Evolutionary conservation across 2,888 invertebrate genomes (phyloP).

Genomic region (Drosophila gaucha): DNA sequence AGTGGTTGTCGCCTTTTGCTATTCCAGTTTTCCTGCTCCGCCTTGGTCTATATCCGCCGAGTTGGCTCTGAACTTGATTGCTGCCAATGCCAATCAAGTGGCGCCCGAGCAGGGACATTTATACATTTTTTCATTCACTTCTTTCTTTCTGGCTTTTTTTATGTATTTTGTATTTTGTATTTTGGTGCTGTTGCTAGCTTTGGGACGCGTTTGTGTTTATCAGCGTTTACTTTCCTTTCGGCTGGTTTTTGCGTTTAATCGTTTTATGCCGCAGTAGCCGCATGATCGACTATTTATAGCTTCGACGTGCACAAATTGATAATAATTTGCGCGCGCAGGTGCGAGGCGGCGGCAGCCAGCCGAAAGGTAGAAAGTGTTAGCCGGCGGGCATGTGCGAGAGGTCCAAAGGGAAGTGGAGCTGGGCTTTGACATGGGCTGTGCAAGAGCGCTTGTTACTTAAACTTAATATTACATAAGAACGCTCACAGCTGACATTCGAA

Average conservation of each 20-base stretch:
- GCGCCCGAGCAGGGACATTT: constrained; percentile 33
- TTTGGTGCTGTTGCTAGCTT: constrained; percentile 9
- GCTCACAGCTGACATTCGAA: neutral
- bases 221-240: constrained; percentile 29
- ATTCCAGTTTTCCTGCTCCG: constrained; percentile 30
- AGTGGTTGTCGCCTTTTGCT: constrained; percentile 19
- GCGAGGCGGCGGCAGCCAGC: constrained; percentile 33
- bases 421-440: neutral
- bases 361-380: constrained; percentile 64
- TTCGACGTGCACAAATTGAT: constrained; percentile 72
- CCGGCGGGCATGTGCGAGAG: constrained; percentile 12
- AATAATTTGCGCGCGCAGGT: constrained; percentile 61
- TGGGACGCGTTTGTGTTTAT: constrained; percentile 1
- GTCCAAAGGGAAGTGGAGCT: constrained; percentile 11
- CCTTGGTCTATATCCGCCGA: constrained; percentile 30
- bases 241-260: constrained; percentile 31
- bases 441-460: neutral
- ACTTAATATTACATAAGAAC: constrained; percentile 41
- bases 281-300: constrained; percentile 67
- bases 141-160: neutral
- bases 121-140: constrained; percentile 6
- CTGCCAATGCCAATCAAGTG: constrained; percentile 21
- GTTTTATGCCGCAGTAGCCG: constrained; percentile 37
- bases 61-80: constrained; percentile 39
- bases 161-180: neutral